These are phyloP conservation scores for Apamea epomidion DNA, from an alignment of 2,888 invertebrate species.

Conservation along the genomic window DNA sequence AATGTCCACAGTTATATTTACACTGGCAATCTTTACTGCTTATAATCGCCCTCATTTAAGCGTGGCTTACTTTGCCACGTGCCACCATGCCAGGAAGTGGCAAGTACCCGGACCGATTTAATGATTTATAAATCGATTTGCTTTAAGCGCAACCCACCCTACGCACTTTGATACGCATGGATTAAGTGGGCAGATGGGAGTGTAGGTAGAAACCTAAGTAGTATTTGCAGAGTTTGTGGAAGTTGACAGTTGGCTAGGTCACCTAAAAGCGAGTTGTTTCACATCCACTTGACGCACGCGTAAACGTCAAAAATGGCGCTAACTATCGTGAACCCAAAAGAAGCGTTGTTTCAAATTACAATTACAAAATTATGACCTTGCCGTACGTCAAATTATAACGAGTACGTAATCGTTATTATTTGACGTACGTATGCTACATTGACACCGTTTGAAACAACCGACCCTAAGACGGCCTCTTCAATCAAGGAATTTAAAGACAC, in stretches of 20 bases:
- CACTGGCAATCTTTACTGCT: constrained; percentile 65
- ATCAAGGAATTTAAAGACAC: neutral
- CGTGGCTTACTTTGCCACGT: constrained; percentile 75
- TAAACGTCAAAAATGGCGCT: no score
- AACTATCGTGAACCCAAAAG: no score
- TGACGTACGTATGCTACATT: no score
- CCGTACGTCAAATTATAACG: no score
- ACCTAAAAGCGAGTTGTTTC: neutral
- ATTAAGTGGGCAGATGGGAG: constrained; percentile 47
- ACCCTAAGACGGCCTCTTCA: neutral
- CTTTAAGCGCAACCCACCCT: constrained; percentile 82
- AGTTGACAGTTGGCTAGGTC: neutral
- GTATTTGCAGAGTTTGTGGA: neutral
- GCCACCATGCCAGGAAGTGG: constrained; percentile 76
- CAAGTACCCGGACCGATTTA: constrained; percentile 82
- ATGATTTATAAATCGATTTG: constrained; percentile 87
- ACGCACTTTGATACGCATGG: constrained; percentile 51
- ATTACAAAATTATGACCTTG: no score
- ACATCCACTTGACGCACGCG: no score
- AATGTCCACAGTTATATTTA: constrained; percentile 64
- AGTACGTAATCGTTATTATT: no score
- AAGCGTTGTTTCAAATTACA: no score
- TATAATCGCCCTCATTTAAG: constrained; percentile 67
- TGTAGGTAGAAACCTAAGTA: constrained; percentile 36
- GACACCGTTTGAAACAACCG: no score